Base-by-base conservation (phyloP, 2,113 vertebrate species). In the Oncorhynchus masou region DNA sequence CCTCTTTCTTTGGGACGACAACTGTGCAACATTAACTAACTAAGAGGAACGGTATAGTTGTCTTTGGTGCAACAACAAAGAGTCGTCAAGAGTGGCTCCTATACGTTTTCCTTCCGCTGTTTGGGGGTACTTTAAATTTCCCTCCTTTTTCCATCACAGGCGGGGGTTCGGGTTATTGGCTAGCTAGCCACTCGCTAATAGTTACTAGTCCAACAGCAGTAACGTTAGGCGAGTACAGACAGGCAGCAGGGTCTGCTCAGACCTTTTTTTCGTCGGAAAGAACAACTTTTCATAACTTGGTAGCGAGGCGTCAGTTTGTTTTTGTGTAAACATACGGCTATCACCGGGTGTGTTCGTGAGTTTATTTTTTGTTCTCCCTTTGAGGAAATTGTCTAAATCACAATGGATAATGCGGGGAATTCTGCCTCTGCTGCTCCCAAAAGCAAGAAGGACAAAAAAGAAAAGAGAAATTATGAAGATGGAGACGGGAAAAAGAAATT, bases 401-500 rank as follows among this genome's bases (percentile, higher is more conserved):
- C 60, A 70, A 92, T 94, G 94, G 94, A 94, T n/a, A 15, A 80
- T 79, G 80, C 83, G 51, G 92, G 91, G 9, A 89, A 80, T 27
- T 89, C 91, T 9, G 92, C 92, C 5, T 90, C 93, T 9, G 92
- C 84, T 25, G 85, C 74, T 54, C 69, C 86, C 11, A 94, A 94
- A 87, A 80, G 80, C 68, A 76, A 80, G 68, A 94, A 94, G 81
- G 92, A 94, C 34, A 94, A 93, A 84, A 94, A 94, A 69, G 81
- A 91, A 19, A 94, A 94, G 91, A 94, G 94, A 81, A 83, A n/a
- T 79, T 85, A 85, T 9, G 94, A 94, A 1, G 93, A 94, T 74
- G 93, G 92, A 87, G 93, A 94, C 1, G 87, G 85, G 51, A 94
- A 93, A 73, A 94, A 94, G 91, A 94, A 94, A 85, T 94, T 94